phyloP scores from a whole-genome alignment of 2,888 invertebrate species.

The Allolobophora icterica region DNA sequence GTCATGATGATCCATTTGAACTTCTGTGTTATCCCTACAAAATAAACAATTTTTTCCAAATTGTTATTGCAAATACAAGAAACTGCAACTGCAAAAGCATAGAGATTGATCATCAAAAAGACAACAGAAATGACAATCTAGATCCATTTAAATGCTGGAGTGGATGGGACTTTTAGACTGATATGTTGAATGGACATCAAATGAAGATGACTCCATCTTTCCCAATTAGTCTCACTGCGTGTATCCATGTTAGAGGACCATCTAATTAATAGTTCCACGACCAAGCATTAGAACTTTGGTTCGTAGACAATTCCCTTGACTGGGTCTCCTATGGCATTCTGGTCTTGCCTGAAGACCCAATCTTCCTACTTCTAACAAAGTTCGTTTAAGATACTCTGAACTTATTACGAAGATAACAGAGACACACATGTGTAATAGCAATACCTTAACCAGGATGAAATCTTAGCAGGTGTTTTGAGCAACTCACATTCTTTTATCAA shows the following conservation, averaged over 20 bases:
- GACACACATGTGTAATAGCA: background rate
- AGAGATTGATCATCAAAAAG: background rate
- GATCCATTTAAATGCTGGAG: background rate
- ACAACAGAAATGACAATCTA: background rate
- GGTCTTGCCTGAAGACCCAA: no score
- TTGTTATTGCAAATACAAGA: background rate
- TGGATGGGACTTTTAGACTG: no score
- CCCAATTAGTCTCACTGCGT: no score
- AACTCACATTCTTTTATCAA: background rate
- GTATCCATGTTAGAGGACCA: background rate
- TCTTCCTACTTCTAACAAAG: background rate
- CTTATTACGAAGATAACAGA: background rate
- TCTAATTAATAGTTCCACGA: background rate
- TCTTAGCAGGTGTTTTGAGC: background rate
- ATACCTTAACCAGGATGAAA: conserved; percentile 13
- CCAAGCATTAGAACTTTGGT: background rate
- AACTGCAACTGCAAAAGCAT: background rate
- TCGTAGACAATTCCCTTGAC: no score
- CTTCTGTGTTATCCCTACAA: conserved; percentile 22
- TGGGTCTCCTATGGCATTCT: no score
- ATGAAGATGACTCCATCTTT: no score
- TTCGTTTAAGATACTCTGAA: background rate
- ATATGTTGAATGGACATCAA: no score
- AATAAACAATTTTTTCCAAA: background rate
- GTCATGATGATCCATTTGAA: conserved; percentile 6